phyloP scores from a whole-genome alignment of 2,888 invertebrate genomes.

The Xylophagus ater region DNA sequence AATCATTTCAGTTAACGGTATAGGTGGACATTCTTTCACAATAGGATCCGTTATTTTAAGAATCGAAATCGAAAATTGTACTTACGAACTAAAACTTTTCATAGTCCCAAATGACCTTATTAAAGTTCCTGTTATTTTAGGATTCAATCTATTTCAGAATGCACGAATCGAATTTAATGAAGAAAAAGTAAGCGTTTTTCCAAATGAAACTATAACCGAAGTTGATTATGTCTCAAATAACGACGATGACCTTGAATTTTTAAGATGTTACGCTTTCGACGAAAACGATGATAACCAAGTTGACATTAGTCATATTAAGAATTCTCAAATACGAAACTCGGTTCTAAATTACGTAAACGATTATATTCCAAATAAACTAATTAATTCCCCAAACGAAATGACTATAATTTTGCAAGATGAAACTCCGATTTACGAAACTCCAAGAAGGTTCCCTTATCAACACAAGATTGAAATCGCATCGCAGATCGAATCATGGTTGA shows the following conservation, averaged over 20 bases:
- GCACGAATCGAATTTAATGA: background rate
- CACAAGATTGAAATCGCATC: conserved; percentile 1
- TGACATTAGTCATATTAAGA: conserved; percentile 4
- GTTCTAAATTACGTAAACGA: background rate
- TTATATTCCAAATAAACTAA: background rate
- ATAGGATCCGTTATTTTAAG: conserved; percentile 5
- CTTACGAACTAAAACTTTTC: conserved; percentile 6
- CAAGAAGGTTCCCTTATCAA: background rate
- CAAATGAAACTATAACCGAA: background rate
- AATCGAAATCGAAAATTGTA: conserved; percentile 1
- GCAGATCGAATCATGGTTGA: background rate
- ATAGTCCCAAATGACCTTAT: conserved; percentile 7
- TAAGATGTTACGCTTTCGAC: conserved; percentile 7
- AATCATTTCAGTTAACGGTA: conserved; percentile 5
- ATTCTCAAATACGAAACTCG: background rate
- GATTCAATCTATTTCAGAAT: conserved; percentile 4
- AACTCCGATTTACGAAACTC: conserved; percentile 3
- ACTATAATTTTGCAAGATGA: conserved; percentile 5
- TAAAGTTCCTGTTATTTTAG: conserved; percentile 8
- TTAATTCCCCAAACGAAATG: conserved; percentile 7
- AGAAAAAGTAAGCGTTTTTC: background rate
- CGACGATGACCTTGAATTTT: background rate
- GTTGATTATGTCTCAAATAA: no score
- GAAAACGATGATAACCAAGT: conserved; percentile 6
- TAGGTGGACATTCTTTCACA: conserved; percentile 7